These are phyloP conservation scores for Limenitis camilla DNA, from an alignment of 2,888 invertebrate genomes.

Conservation along the genomic window DNA sequence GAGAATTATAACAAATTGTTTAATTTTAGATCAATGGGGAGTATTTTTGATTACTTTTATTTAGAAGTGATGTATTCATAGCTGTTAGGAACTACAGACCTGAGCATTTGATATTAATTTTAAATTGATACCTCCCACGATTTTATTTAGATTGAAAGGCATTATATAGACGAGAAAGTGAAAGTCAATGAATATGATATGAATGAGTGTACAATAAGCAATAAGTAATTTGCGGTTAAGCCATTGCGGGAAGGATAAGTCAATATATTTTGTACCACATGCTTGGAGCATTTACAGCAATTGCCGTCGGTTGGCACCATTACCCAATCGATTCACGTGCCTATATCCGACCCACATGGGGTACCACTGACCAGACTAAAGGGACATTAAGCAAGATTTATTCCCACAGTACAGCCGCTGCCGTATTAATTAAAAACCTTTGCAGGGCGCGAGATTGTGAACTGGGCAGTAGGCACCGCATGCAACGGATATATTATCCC, in stretches of 20 bases:
- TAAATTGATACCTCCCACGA: too few relatives aligned
- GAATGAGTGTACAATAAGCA: neutral
- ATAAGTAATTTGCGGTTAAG: constrained; percentile 1
- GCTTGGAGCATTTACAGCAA: constrained; percentile 15
- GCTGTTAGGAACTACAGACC: too few relatives aligned
- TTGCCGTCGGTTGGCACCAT: constrained; percentile 24
- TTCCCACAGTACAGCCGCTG: constrained; percentile 46
- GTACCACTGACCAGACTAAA: constrained; percentile 55
- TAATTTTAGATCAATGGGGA: too few relatives aligned
- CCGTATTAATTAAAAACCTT: constrained; percentile 69
- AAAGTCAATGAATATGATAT: neutral
- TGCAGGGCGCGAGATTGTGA: constrained; percentile 34
- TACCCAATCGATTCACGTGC: constrained; percentile 46
- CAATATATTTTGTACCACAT: constrained; percentile 16
- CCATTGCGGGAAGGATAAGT: constrained; percentile 7
- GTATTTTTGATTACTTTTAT: too few relatives aligned
- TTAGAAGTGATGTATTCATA: too few relatives aligned
- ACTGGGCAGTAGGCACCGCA: constrained; percentile 14
- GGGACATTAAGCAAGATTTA: constrained; percentile 73
- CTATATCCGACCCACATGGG: constrained; percentile 43
- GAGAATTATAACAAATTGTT: too few relatives aligned
- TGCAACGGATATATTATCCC: constrained; percentile 20
- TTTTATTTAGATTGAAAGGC: too few relatives aligned
- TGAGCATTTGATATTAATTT: too few relatives aligned
- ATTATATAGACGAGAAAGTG: neutral